Base-by-base conservation (phyloP, 2,888 invertebrate species). In the Corythucha ciliata region DNA sequence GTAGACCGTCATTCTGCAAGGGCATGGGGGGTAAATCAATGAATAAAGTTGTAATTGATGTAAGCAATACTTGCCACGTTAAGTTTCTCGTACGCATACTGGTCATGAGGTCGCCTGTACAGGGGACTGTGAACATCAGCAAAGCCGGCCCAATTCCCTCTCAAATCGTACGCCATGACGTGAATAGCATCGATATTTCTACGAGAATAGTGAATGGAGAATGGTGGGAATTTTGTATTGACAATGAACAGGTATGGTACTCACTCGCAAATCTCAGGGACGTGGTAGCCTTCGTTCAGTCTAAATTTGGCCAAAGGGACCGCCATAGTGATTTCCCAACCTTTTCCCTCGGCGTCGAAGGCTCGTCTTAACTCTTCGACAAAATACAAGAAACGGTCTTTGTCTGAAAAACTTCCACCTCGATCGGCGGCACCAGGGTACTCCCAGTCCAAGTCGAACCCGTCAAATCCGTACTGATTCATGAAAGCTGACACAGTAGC, bases 101-200 rank as follows among this genome's bases (percentile, higher is more conserved):
- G 87, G 67, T 91, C 90, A 63, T 86, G 85, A 0, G 87, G 83
- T 39, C 91, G 74, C 64, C 80, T 84, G 67, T 87, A 88, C 0
- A 91, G 71, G 1, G 90, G 86, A 62, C 89, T 89, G 66, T 91
- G 91, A 0, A 83, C 81, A 64, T 91, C 90, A 1, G 90, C 89
- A 64, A 89, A 89, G 14, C 90, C 90, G 1, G 84, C 89, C 90
- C 90, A 90, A 66, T 87, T 88, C 10, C 88, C 88, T 54, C 88
- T 75, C 40, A 88, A 73, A 68, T 88, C 88, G 66, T 88, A 88
- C 0, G 86, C 78, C 88, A 88, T 88, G 39, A 83, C 86, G 65
- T 88, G 87, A 48, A 88, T 79, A 0, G 86, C 87, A 65, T 88
- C 86, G 45, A 86, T 63, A 42, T 77, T 71, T 61, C 86, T 86